These are phyloP conservation scores for Cecidostiba fungosa DNA, from an alignment of 2,888 invertebrate genomes.

Conservation along the genomic window DNA sequence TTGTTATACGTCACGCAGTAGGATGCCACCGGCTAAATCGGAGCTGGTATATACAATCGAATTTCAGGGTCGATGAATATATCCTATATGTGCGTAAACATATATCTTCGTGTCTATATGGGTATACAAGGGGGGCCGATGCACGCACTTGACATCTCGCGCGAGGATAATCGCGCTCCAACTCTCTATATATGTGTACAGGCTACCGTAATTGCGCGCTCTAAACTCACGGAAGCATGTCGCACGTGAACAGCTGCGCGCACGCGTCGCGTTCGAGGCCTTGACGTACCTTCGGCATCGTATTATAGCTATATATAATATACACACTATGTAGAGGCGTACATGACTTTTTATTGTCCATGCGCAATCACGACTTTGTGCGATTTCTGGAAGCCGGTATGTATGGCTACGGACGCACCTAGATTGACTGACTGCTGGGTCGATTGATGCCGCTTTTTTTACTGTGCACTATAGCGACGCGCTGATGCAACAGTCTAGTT, in stretches of 20 bases:
- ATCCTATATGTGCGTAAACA: neutral
- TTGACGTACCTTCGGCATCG: neutral
- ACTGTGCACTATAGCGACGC: too few relatives aligned
- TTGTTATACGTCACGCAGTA: neutral
- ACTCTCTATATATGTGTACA: neutral
- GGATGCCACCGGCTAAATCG: neutral
- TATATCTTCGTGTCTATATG: neutral
- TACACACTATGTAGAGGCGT: neutral
- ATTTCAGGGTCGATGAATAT: neutral
- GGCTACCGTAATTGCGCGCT: slow-evolving; percentile 23
- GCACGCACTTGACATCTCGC: slow-evolving; percentile 48
- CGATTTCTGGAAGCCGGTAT: neutral
- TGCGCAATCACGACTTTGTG: neutral
- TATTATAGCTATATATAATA: neutral
- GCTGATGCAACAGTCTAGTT: too few relatives aligned
- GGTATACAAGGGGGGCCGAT: neutral
- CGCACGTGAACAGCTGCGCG: slow-evolving; percentile 41
- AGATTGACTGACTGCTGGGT: slow-evolving; percentile 8
- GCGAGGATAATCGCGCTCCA: neutral
- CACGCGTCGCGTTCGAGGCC: neutral
- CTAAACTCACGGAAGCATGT: slow-evolving; percentile 41
- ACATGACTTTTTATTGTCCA: neutral
- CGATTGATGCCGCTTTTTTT: neutral
- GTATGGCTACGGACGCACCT: neutral
- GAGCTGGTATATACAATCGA: slow-evolving; percentile 5